These are phyloP conservation scores for Silurus lanzhouensis DNA, from an alignment of 2,797 vertebrate species.

Conservation along the genomic window DNA sequence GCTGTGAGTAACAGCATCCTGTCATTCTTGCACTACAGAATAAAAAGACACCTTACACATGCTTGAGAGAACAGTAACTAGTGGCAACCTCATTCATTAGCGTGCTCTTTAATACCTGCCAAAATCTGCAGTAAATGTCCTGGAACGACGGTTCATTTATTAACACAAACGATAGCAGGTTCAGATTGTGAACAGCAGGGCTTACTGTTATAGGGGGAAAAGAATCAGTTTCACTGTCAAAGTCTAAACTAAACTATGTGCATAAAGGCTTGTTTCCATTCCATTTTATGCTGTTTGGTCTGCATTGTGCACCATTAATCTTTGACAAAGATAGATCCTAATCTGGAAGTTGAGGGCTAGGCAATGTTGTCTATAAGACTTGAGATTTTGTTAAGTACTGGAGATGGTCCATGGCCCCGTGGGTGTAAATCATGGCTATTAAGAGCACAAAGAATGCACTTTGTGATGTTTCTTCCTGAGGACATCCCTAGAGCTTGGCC, in stretches of 20 bases:
- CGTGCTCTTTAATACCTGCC: constrained; percentile 71
- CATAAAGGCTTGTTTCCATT: constrained; percentile 36
- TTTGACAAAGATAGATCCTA: neutral
- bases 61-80: constrained; percentile 78
- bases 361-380: neutral
- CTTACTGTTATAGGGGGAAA: constrained; percentile 40
- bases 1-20: constrained; percentile 49
- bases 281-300: constrained; percentile 6
- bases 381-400: neutral
- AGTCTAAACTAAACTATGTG: constrained; percentile 40
- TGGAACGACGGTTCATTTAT: constrained; percentile 71
- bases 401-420: neutral
- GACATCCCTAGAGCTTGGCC: constrained; percentile 10
- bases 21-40: constrained; percentile 32
- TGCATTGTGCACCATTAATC: neutral
- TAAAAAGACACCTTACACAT: constrained; percentile 56
- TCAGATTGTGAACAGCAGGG: constrained; percentile 57
- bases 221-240: constrained; percentile 46
- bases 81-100: constrained; percentile 79
- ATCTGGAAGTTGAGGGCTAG: neutral
- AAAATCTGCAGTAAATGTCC: constrained; percentile 75
- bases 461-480: constrained; percentile 12
- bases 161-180: constrained; percentile 53
- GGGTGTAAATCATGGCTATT: constrained; percentile 17
- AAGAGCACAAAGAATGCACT: neutral